phyloP scores from a whole-genome alignment of 92 coral and sea anemone species.

The Parazoanthus swiftii region DNA sequence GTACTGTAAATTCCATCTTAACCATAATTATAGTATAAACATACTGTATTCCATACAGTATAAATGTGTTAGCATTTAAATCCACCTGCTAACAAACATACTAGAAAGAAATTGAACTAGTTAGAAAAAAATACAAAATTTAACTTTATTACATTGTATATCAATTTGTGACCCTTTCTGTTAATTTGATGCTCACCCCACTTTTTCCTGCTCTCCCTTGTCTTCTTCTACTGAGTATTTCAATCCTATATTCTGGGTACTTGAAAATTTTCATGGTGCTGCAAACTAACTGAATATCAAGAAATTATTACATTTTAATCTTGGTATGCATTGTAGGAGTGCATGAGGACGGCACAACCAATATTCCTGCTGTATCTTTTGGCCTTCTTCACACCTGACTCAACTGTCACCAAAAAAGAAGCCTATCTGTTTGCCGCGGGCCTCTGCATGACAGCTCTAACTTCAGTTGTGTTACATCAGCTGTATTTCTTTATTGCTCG shows the following conservation, averaged over 20 bases:
- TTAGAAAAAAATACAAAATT: too few species aligned
- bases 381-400: constrained; percentile 67
- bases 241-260: neutral
- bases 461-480: constrained; percentile 65
- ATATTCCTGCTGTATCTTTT: constrained; percentile 64
- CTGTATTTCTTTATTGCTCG: constrained; percentile 60
- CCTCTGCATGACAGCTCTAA: constrained; percentile 42
- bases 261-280: neutral
- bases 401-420: constrained; percentile 48
- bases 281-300: neutral
- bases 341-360: constrained; percentile 60
- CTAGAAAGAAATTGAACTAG: too few species aligned
- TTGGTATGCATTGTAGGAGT: constrained; percentile 44
- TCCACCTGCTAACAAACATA: too few species aligned
- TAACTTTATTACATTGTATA: too few species aligned
- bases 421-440: constrained; percentile 73
- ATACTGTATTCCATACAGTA: too few species aligned
- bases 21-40: too few species aligned
- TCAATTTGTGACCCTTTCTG: too few species aligned
- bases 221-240: neutral
- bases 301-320: neutral
- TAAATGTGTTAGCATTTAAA: too few species aligned
- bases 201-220: neutral
- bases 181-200: neutral
- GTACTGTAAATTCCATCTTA: too few species aligned